A percentile compares a stretch with the other conserved stretches of the same genome.
These are phyloP conservation scores for Borostomias antarcticus DNA, from an alignment of 2,797 vertebrate genomes.

Conservation along the genomic window DNA sequence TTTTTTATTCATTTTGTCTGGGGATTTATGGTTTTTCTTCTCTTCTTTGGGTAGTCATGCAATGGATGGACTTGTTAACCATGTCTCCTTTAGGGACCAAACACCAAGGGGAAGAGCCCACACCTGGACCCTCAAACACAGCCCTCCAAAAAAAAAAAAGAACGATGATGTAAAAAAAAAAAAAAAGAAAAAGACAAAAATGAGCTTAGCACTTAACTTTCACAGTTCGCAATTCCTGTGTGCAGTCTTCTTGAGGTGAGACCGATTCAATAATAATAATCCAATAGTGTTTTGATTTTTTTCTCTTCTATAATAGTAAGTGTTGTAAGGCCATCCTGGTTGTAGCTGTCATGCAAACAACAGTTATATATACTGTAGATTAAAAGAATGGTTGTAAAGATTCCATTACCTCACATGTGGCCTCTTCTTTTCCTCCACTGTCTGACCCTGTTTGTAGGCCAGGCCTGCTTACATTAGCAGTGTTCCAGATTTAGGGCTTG, in stretches of 20 bases:
- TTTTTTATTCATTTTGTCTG: constrained; percentile 21
- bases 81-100: constrained; percentile 67
- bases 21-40: constrained; percentile 38
- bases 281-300: constrained; percentile 47
- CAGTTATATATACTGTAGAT: constrained; percentile 43
- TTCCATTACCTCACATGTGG: constrained; percentile 38
- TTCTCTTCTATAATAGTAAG: constrained; percentile 39
- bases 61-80: constrained; percentile 54
- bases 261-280: constrained; percentile 29
- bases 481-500: constrained; percentile 20
- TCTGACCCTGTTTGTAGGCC: background rate
- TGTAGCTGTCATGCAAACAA: constrained; percentile 43
- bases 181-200: constrained; percentile 24
- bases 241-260: constrained; percentile 28
- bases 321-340: constrained; percentile 46
- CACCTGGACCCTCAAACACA: constrained; percentile 51
- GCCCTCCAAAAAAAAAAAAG: constrained; percentile 50
- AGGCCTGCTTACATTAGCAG: constrained; percentile 27
- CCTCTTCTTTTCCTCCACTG: constrained; percentile 36
- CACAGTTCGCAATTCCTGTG: constrained; percentile 35
- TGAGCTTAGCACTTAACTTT: constrained; percentile 56
- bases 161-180: constrained; percentile 49
- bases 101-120: constrained; percentile 49
- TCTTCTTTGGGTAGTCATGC: constrained; percentile 62
- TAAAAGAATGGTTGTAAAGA: constrained; percentile 39